Percentiles rank a stretch among this genome's conserved stretches.
phyloP scores from a whole-genome alignment of 2,888 invertebrate genomes.

The Drosophila falleni region DNA sequence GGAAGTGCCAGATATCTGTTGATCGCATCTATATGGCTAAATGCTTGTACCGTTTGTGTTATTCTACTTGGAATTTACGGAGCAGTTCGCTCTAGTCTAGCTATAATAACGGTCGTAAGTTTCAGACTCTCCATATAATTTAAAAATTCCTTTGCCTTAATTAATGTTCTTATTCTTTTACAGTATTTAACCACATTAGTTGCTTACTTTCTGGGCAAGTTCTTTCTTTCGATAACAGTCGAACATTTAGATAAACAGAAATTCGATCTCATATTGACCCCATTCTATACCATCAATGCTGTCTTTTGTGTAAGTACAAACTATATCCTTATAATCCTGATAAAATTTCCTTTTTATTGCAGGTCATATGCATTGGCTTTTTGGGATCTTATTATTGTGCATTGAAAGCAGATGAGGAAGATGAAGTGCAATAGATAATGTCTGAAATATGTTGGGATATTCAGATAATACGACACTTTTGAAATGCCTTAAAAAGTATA shows the following conservation, averaged over 20 bases:
- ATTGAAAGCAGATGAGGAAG: not conserved
- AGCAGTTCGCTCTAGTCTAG: not conserved
- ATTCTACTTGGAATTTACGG: conserved; percentile 21
- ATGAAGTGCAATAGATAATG: not conserved
- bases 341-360: not conserved
- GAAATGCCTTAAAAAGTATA: not conserved
- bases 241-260: not conserved
- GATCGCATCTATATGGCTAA: conserved; percentile 11
- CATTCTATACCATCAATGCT: conserved; percentile 21
- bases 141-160: not conserved
- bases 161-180: not conserved
- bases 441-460: not conserved
- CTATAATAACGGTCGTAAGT: conserved; percentile 19
- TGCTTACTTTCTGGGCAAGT: conserved; percentile 15
- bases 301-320: conserved; percentile 20
- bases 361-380: conserved; percentile 16
- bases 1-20: not conserved
- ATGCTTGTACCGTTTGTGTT: conserved; percentile 1
- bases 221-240: conserved; percentile 6
- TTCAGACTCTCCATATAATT: not conserved
- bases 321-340: not conserved
- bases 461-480: not conserved
- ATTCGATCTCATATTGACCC: not conserved
- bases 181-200: conserved; percentile 13
- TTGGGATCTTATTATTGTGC: conserved; percentile 1